Conservation (phyloP, 2,113 vertebrate genomes). For the Lepus timidus region DNA sequence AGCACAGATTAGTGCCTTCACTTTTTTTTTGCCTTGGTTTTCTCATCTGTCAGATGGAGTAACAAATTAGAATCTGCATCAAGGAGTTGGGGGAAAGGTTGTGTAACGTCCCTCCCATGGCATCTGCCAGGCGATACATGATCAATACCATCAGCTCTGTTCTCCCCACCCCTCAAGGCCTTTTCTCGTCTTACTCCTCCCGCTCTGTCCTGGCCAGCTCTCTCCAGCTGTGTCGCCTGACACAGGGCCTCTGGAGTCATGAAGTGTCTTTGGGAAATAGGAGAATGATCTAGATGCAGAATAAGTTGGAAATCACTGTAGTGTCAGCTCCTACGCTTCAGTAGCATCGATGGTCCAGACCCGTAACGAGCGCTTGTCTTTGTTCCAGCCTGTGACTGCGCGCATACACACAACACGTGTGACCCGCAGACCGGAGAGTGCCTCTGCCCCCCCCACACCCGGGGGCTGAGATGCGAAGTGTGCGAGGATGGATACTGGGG, state of each 20-base stretch:
- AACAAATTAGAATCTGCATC: background rate
- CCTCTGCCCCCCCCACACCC: constrained; percentile 93
- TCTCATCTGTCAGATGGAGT: background rate
- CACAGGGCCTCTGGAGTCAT: rapidly evolving
- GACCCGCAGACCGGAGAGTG: constrained; percentile 91
- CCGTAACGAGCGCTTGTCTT: background rate
- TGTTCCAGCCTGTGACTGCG: constrained; percentile 92
- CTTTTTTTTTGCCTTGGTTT: background rate
- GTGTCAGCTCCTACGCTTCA: rapidly evolving
- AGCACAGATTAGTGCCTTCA: background rate
- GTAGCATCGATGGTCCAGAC: rapidly evolving
- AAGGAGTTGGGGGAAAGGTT: too few species aligned
- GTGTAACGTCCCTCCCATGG: rapidly evolving
- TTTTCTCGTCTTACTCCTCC: background rate
- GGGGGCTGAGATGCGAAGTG: constrained; percentile 90
- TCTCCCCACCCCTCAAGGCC: background rate
- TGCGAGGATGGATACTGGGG: constrained; percentile 93
- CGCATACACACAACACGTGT: constrained; percentile 94
- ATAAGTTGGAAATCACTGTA: background rate
- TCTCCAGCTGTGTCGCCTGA: background rate
- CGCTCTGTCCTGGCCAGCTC: rapidly evolving
- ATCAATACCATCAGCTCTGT: background rate
- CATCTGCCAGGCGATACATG: too few species aligned
- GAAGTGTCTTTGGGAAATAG: background rate
- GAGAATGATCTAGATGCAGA: background rate